phyloP scores from a whole-genome alignment of 2,888 invertebrate genomes.

The Drosophila paranaensis region DNA sequence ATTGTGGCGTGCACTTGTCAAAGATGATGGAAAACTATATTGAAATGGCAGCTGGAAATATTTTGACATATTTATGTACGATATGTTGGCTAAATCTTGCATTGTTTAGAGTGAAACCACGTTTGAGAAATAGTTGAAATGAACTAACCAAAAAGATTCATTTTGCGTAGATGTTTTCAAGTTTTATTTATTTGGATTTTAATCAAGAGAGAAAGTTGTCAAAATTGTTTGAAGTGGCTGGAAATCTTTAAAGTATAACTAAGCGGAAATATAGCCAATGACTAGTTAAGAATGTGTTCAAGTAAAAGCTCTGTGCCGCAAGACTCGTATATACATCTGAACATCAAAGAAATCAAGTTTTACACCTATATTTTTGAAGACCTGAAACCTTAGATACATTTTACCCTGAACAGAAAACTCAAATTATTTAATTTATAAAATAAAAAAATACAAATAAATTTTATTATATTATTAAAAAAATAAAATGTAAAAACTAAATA shows the following conservation, averaged over 20 bases:
- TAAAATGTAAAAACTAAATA: too few relatives aligned
- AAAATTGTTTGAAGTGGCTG: background rate
- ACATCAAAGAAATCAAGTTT: too few relatives aligned
- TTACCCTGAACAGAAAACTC: too few relatives aligned
- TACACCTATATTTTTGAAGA: too few relatives aligned
- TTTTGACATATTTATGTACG: background rate
- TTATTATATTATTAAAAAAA: too few relatives aligned
- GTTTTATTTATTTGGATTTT: background rate
- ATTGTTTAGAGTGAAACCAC: background rate
- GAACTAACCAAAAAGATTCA: background rate
- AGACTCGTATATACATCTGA: too few relatives aligned
- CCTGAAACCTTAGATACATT: too few relatives aligned
- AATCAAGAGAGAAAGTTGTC: background rate
- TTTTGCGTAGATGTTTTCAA: background rate
- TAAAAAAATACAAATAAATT: too few relatives aligned
- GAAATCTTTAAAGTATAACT: background rate
- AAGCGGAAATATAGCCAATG: background rate
- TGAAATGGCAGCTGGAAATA: slow-evolving; percentile 5
- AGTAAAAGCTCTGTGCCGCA: too few relatives aligned
- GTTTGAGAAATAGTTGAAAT: background rate
- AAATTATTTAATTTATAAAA: too few relatives aligned
- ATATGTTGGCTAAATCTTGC: background rate
- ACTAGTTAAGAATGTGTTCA: too few relatives aligned
- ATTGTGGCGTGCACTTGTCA: slow-evolving; percentile 4
- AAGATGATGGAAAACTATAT: slow-evolving; percentile 25